Percentiles rank a stretch among this genome's conserved stretches.
phyloP scores from a whole-genome alignment of 2,888 invertebrate species.

The Quadriops clusia region DNA sequence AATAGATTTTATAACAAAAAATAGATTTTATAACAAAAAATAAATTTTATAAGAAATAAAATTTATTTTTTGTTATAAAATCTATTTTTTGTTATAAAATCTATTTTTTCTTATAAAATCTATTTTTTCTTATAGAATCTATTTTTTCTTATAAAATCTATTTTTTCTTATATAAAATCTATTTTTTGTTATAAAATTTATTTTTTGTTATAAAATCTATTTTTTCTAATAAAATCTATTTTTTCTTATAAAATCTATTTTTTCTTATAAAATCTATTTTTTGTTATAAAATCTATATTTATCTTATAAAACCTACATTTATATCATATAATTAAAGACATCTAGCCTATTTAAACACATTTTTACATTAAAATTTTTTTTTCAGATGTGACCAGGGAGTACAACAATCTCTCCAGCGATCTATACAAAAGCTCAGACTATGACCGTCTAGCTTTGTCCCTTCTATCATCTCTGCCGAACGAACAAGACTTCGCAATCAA shows the following conservation, averaged over 20 bases:
- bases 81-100: no score
- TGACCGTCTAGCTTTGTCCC: constrained; percentile 77
- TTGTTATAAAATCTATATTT: neutral
- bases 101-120: no score
- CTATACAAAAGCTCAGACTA: constrained; percentile 63
- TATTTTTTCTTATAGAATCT: no score
- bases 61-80: no score
- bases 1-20: no score
- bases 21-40: no score
- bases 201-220: neutral
- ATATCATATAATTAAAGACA: no score
- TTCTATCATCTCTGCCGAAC: constrained; percentile 93
- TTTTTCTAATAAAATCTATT: neutral
- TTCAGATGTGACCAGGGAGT: constrained; percentile 49
- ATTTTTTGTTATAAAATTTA: constrained; percentile 1
- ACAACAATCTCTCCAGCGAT: constrained; percentile 55
- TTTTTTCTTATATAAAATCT: neutral
- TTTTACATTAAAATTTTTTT: constrained; percentile 17
- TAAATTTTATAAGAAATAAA: no score
- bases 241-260: neutral
- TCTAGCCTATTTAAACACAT: neutral
- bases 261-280: neutral
- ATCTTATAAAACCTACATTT: no score
- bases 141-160: no score
- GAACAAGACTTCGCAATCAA: constrained; percentile 98